These are phyloP conservation scores for Priocnemis perturbator DNA, from an alignment of 2,888 invertebrate species.

Conservation along the genomic window DNA sequence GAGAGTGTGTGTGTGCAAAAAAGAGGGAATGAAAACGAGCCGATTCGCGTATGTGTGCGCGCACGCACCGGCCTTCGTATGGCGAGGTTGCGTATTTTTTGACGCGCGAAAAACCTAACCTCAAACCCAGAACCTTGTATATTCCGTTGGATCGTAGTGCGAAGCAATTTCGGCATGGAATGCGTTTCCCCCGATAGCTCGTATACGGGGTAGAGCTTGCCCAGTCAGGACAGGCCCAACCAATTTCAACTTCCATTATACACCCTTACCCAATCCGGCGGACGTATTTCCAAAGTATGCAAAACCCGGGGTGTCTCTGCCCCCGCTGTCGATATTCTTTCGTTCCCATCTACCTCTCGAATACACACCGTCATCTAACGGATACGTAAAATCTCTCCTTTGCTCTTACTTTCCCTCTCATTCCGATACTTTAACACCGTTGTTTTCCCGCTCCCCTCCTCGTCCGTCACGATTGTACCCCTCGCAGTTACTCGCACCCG, in stretches of 20 bases:
- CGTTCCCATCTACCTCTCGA: conserved; percentile 9
- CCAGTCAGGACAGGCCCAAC: conserved; percentile 74
- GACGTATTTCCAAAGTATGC: conserved; percentile 67
- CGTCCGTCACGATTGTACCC: no score
- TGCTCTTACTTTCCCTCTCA: no score
- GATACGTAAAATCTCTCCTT: no score
- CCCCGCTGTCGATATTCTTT: neutral
- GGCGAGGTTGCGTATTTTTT: conserved; percentile 62
- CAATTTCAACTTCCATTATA: conserved; percentile 75
- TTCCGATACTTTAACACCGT: no score
- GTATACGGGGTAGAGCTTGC: conserved; percentile 64
- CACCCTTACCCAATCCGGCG: conserved; percentile 67
- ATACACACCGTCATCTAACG: no score
- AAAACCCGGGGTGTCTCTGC: conserved; percentile 27
- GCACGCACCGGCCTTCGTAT: conserved; percentile 14
- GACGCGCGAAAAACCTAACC: conserved; percentile 66
- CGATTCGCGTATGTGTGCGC: conserved; percentile 1
- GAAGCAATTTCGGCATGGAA: conserved; percentile 74
- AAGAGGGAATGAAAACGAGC: neutral
- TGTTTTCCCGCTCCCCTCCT: conserved; percentile 21
- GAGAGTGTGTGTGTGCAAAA: neutral
- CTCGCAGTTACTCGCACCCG: neutral
- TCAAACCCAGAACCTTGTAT: conserved; percentile 60
- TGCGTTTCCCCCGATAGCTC: conserved; percentile 73
- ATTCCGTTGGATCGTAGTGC: conserved; percentile 66